Percentiles rank a stretch among this genome's conserved stretches.
Evolutionary conservation across 2,888 invertebrate genomes (phyloP).

Genomic region (Enoplolaimus lenunculus): DNA sequence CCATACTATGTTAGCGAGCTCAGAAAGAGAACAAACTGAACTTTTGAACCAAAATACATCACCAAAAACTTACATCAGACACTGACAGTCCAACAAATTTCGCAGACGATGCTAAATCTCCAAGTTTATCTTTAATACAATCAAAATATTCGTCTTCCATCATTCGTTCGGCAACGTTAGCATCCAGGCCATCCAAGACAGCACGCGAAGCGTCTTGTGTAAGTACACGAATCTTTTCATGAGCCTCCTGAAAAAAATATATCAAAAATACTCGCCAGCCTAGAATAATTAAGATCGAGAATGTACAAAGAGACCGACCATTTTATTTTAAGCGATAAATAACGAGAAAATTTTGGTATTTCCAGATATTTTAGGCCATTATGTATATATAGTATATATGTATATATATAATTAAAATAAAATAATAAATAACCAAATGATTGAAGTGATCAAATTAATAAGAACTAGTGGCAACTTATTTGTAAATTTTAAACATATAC

Average conservation of each 20-base stretch:
- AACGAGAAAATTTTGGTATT: no score
- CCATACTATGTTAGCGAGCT: no score
- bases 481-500: background rate
- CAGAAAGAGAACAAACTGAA: no score
- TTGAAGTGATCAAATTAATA: no score
- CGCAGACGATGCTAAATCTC: background rate
- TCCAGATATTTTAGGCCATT: background rate
- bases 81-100: constrained; percentile 3
- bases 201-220: no score
- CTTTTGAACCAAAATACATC: no score
- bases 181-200: background rate
- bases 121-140: background rate
- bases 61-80: constrained; percentile 11
- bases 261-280: background rate
- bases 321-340: no score
- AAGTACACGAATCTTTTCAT: constrained; percentile 16
- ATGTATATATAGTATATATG: background rate
- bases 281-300: background rate
- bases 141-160: constrained; percentile 11
- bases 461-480: no score
- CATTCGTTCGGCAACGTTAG: background rate
- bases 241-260: constrained; percentile 24
- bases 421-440: no score
- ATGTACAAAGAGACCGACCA: background rate
- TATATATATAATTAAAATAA: no score